Conservation (phyloP, 2,113 vertebrate species). For the Rhabdomys dilectus region DNA sequence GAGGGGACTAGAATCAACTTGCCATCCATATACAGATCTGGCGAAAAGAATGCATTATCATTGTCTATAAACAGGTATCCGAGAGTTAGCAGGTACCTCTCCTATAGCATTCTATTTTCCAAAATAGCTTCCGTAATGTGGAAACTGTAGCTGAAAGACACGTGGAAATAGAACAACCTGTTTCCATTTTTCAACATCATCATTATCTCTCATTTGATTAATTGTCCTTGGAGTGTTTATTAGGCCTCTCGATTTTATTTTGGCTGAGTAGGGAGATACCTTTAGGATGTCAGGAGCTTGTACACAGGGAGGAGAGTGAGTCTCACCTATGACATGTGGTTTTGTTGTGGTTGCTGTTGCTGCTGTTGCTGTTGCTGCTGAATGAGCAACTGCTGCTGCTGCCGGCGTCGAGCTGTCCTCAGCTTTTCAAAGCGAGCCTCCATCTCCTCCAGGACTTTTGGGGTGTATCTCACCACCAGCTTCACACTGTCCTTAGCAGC, state of each 20-base stretch:
- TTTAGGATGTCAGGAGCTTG: too few species aligned
- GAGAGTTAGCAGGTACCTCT: not conserved
- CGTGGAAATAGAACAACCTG: not conserved
- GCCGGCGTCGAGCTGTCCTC: conserved; percentile 95
- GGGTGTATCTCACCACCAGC: conserved; percentile 98
- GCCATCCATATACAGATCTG: not conserved
- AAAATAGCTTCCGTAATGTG: not conserved
- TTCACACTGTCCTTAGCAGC: conserved; percentile 98
- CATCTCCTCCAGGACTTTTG: conserved; percentile 99
- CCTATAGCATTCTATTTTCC: not conserved
- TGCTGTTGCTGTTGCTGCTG: conserved; percentile 93
- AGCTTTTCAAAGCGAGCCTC: conserved; percentile 99
- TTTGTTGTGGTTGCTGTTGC: conserved; percentile 95
- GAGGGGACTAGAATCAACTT: not conserved
- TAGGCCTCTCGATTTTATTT: not conserved
- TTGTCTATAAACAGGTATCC: not conserved
- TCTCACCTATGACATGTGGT: conserved; percentile 99
- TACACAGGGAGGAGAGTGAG: not conserved
- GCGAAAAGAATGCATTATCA: not conserved
- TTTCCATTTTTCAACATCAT: not conserved
- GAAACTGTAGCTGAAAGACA: not conserved
- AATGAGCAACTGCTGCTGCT: conserved; percentile 97
- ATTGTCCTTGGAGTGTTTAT: not conserved
- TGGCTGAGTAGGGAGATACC: not conserved
- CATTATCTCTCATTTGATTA: not conserved